These are phyloP conservation scores for Drosophila lini DNA, from an alignment of 1,140 invertebrate species.

Conservation along the genomic window DNA sequence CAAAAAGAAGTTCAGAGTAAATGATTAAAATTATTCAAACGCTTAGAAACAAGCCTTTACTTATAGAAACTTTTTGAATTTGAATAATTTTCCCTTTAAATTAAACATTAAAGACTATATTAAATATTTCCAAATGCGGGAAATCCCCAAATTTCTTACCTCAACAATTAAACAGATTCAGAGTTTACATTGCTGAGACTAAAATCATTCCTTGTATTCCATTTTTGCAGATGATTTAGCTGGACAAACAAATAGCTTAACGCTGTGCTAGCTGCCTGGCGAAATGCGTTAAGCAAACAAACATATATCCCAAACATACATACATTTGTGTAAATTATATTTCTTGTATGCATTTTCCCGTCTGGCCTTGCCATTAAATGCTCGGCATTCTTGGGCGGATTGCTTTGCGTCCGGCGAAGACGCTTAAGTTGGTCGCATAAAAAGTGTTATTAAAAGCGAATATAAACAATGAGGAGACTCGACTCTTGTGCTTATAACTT, in stretches of 20 bases:
- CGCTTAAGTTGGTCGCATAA: constrained; percentile 52
- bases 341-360: constrained; percentile 17
- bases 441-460: constrained; percentile 77
- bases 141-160: not conserved
- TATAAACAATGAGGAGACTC: constrained; percentile 56
- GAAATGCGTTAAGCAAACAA: constrained; percentile 10
- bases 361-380: constrained; percentile 60
- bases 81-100: not conserved
- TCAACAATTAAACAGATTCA: not conserved
- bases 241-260: constrained; percentile 39
- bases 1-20: not conserved
- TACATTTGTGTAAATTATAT: constrained; percentile 24
- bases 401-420: constrained; percentile 19
- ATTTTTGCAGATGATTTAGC: constrained; percentile 16
- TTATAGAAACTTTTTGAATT: too few species aligned
- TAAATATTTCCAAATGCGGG: not conserved
- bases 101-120: not conserved
- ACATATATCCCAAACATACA: not conserved
- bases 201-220: constrained; percentile 9
- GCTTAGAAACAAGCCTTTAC: too few species aligned
- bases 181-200: constrained; percentile 1
- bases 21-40: not conserved
- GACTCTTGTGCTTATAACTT: constrained; percentile 42
- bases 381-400: constrained; percentile 48
- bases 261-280: constrained; percentile 9